These are phyloP conservation scores for Arctia plantaginis DNA, from an alignment of 2,888 invertebrate genomes.

Conservation along the genomic window DNA sequence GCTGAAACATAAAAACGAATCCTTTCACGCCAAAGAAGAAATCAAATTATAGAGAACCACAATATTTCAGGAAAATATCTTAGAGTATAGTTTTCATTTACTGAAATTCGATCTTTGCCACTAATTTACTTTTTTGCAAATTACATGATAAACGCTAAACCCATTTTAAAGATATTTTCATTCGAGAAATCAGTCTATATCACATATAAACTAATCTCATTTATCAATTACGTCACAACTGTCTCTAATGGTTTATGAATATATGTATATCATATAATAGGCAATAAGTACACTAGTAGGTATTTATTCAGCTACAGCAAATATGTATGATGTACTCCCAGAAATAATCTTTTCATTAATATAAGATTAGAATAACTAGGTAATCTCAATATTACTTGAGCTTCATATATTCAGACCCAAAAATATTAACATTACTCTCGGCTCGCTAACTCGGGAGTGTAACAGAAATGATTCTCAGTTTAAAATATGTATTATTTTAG, in stretches of 20 bases:
- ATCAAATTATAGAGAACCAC: conserved; percentile 39
- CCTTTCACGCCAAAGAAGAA: conserved; percentile 29
- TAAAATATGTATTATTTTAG: conserved; percentile 5
- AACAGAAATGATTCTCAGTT: background rate
- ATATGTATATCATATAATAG: background rate
- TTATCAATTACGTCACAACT: background rate
- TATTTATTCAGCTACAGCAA: background rate
- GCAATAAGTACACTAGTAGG: background rate
- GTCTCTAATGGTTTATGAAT: background rate
- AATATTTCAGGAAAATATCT: background rate
- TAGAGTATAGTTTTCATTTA: background rate
- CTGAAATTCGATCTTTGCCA: too few species aligned
- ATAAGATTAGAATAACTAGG: conserved; percentile 1
- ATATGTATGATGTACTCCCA: background rate
- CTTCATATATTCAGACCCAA: conserved; percentile 4
- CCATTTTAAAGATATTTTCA: background rate
- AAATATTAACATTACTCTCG: conserved; percentile 8
- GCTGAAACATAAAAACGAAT: conserved; percentile 55
- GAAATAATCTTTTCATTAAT: conserved; percentile 11
- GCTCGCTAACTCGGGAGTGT: background rate
- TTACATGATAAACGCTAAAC: background rate
- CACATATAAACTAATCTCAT: background rate
- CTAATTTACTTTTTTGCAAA: too few species aligned
- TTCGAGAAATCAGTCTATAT: background rate
- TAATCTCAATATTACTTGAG: conserved; percentile 4